phyloP scores from a whole-genome alignment of 2,888 invertebrate genomes.

The Cheilosia vulpina region DNA sequence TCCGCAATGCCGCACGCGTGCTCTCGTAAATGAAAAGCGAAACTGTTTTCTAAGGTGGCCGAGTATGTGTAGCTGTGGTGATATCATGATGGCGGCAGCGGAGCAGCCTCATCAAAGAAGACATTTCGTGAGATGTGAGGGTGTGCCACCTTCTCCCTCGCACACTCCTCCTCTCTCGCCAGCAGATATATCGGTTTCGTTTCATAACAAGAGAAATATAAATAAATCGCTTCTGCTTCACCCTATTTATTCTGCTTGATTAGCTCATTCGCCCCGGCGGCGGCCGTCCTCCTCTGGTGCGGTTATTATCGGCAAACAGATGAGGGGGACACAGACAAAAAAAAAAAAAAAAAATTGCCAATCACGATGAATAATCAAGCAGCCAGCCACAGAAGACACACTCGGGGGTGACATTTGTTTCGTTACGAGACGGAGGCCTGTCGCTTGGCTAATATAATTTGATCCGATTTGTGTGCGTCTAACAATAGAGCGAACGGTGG shows the following conservation, averaged over 20 bases:
- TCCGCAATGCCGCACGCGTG: conserved; percentile 53
- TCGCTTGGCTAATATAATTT: conserved; percentile 47
- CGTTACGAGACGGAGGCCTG: not conserved
- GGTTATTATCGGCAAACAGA: conserved; percentile 17
- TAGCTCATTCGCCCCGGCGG: not conserved
- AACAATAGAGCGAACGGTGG: conserved; percentile 32
- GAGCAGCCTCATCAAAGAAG: conserved; percentile 8
- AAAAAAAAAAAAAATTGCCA: conserved; percentile 20
- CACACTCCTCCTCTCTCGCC: not conserved
- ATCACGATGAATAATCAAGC: conserved; percentile 43
- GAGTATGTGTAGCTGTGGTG: not conserved
- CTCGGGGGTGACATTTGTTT: not conserved
- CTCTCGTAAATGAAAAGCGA: conserved; percentile 55
- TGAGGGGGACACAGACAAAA: not conserved
- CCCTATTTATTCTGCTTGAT: conserved; percentile 26
- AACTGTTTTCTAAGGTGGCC: conserved; percentile 30
- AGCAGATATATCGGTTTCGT: not conserved
- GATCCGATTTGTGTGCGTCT: conserved; percentile 38
- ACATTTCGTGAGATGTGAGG: conserved; percentile 15
- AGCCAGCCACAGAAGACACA: conserved; percentile 6
- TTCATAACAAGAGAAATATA: conserved; percentile 10
- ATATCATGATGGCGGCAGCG: not conserved
- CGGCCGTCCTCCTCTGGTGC: not conserved
- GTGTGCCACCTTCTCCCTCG: not conserved
- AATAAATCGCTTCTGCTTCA: conserved; percentile 11